phyloP scores from a whole-genome alignment of 2,888 invertebrate genomes.

The Theristus sp. region DNA sequence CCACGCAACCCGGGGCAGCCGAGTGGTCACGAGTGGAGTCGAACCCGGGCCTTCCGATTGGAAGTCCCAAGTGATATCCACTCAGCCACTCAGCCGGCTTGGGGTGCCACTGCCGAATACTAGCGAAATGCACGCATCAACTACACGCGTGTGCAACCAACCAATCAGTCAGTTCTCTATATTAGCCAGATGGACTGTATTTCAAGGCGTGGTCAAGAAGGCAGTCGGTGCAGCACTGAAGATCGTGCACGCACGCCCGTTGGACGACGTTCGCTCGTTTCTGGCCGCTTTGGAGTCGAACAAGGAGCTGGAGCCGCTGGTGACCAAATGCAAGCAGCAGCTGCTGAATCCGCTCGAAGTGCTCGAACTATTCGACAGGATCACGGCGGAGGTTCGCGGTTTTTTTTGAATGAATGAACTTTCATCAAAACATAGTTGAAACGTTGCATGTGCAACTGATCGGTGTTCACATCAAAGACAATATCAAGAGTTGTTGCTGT shows the following conservation, averaged over 20 bases:
- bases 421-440: too few relatives aligned
- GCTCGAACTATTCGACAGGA: conserved; percentile 52
- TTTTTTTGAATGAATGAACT: conserved; percentile 22
- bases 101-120: conserved; percentile 46
- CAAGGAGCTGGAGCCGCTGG: conserved; percentile 52
- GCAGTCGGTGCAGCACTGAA: conserved; percentile 26
- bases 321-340: conserved; percentile 41
- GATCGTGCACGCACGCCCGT: conserved; percentile 20
- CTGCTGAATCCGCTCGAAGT: conserved; percentile 48
- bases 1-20: too few relatives aligned
- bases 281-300: conserved; percentile 47
- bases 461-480: too few relatives aligned
- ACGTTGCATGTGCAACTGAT: too few relatives aligned
- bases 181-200: too few relatives aligned
- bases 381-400: conserved; percentile 44
- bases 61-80: too few relatives aligned
- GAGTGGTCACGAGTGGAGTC: too few relatives aligned
- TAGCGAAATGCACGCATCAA: conserved; percentile 41
- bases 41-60: too few relatives aligned
- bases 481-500: too few relatives aligned
- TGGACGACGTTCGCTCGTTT: conserved; percentile 9
- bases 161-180: too few relatives aligned
- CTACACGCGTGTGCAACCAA: too few relatives aligned
- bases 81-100: too few relatives aligned
- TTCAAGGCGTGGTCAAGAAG: conserved; percentile 39